Base-by-base conservation (phyloP, 2,888 invertebrate species). In the Heliothis peltigera region DNA sequence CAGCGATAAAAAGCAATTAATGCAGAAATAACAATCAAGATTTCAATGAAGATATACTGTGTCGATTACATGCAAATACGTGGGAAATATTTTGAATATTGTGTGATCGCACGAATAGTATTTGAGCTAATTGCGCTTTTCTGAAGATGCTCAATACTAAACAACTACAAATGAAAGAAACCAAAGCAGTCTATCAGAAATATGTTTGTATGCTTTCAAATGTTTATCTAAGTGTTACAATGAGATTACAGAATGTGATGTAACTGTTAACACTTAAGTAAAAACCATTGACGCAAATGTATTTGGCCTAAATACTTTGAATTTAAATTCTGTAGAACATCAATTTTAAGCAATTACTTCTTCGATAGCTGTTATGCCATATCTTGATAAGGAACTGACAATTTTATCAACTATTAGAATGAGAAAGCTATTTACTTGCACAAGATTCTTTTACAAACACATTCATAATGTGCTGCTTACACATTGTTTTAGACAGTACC, bases 211-310 rank as follows among this genome's bases (percentile, higher is more conserved):
- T 47, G 32, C 25, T 56, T 69, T 63, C 44, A 47, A 61, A 56
- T 12, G 22, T 60, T 71, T 80, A 71, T 74, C 77, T 75, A 60
- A 57, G 39, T 65, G 74, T 75, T 44, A 78, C 65, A 61, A 47
- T 58, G 60, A 43, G 53, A 71, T 68, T 75, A 65, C 61, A 64
- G 53, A 47, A 44, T 60, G 51, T 64, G 56, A 69, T 68, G 59
- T 67, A 63, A 69, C 55, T 28, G 63, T 62, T 44, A 68, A 59
- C 63, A 71, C 66, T 80, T 64, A 64, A 84, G 59, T 77, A 65
- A 72, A 61, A 71, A 32, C 75, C 64, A 75, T 79, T 79, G 68
- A 71, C 78, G 69, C 64, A 53, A 70, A 66, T 75, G 47, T 21
- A 63, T 52, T 32, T 52, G 18, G 25, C 21, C 35, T 12, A 56